phyloP scores from a whole-genome alignment of 1,140 invertebrate genomes.

The Heliconius eleuchia region DNA sequence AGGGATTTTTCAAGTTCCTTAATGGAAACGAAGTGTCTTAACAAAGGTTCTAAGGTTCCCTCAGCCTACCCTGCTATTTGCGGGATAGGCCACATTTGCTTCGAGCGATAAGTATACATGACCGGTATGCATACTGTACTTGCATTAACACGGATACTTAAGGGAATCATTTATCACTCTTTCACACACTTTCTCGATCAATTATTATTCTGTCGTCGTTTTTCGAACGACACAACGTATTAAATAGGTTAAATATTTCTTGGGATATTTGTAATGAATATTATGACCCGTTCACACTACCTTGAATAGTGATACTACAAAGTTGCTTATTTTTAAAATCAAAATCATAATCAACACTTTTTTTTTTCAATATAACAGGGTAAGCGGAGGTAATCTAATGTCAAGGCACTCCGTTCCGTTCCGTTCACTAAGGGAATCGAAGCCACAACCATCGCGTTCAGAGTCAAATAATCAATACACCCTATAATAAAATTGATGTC shows the following conservation, averaged over 20 bases:
- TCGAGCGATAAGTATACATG: neutral
- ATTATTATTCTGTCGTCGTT: conserved; percentile 26
- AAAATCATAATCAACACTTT: too few relatives aligned
- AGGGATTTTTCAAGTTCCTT: too few relatives aligned
- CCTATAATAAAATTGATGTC: neutral
- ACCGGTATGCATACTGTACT: conserved; percentile 16
- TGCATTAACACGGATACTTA: conserved; percentile 22
- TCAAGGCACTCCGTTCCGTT: too few relatives aligned
- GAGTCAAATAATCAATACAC: neutral
- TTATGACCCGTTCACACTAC: neutral
- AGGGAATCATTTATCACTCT: conserved; percentile 31
- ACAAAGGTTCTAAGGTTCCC: too few relatives aligned
- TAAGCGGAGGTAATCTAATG: too few relatives aligned
- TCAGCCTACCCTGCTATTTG: too few relatives aligned
- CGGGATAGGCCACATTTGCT: neutral
- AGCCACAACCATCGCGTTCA: too few relatives aligned
- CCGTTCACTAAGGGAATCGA: too few relatives aligned
- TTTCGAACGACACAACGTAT: conserved; percentile 14
- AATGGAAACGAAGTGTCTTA: too few relatives aligned
- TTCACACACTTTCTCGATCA: conserved; percentile 33
- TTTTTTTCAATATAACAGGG: too few relatives aligned
- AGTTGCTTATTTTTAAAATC: too few relatives aligned
- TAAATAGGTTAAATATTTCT: conserved; percentile 14
- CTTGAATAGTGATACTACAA: neutral
- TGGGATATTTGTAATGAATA: neutral